These are phyloP conservation scores for Sphaeramia orbicularis DNA, from an alignment of 2,797 vertebrate species.

Conservation along the genomic window DNA sequence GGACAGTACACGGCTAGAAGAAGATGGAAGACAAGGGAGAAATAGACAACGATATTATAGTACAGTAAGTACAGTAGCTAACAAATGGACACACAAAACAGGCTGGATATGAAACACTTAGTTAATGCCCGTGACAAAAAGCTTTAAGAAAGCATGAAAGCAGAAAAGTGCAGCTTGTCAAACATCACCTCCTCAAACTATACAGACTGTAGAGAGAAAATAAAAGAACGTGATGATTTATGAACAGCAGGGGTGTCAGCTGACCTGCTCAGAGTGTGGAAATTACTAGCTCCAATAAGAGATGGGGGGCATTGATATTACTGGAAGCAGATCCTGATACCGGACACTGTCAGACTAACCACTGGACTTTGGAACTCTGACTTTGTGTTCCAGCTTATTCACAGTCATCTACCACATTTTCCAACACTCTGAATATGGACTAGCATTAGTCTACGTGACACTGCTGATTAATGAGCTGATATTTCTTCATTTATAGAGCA, in stretches of 20 bases:
- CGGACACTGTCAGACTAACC: neutral
- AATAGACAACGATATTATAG: constrained; percentile 6
- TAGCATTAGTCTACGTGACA: neutral
- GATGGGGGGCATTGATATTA: constrained; percentile 21
- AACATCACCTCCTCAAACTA: constrained; percentile 33
- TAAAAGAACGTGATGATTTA: constrained; percentile 40
- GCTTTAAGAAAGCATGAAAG: constrained; percentile 34
- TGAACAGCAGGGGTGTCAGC: constrained; percentile 24
- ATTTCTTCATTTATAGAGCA: constrained; percentile 6
- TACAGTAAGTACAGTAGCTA: neutral
- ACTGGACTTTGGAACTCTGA: constrained; percentile 5
- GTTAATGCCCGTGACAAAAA: constrained; percentile 45
- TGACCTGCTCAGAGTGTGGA: constrained; percentile 30
- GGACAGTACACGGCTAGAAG: constrained; percentile 90
- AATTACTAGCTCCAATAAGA: constrained; percentile 37
- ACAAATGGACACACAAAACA: constrained; percentile 11
- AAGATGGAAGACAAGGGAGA: neutral
- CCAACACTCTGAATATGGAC: neutral
- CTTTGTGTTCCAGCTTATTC: constrained; percentile 21
- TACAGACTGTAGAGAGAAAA: constrained; percentile 11
- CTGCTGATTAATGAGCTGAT: neutral
- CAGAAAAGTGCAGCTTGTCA: constrained; percentile 52
- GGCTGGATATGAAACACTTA: constrained; percentile 5
- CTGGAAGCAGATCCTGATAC: constrained; percentile 34
- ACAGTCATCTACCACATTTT: constrained; percentile 3